Percentiles rank a stretch among this genome's conserved stretches.
phyloP scores from a whole-genome alignment of 2,113 vertebrate genomes.

The Odocoileus virginianus region DNA sequence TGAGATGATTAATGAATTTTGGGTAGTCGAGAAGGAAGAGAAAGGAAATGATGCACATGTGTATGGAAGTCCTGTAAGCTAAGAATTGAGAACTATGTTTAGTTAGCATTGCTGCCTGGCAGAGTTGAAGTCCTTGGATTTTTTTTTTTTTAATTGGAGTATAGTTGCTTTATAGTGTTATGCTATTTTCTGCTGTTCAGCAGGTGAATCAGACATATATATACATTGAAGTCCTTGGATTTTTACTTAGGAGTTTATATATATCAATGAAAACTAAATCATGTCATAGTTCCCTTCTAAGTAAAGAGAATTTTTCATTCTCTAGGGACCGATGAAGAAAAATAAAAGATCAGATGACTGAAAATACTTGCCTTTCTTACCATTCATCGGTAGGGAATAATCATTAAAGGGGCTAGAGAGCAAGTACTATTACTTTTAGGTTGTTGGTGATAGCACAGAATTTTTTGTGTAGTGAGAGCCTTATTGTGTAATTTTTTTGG shows the following conservation, averaged over 20 bases:
- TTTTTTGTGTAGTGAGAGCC: neutral
- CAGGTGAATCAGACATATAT: neutral
- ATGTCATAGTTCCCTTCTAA: neutral
- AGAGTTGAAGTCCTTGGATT: neutral
- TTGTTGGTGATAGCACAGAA: neutral
- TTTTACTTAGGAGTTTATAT: neutral
- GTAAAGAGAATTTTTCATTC: neutral
- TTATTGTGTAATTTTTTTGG: neutral
- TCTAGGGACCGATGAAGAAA: neutral
- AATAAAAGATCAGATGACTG: neutral
- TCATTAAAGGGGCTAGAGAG: neutral
- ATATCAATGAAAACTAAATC: neutral
- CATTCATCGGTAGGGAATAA: neutral
- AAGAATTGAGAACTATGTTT: neutral
- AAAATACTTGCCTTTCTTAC: neutral
- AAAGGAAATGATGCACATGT: conserved; percentile 7
- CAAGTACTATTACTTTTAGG: neutral
- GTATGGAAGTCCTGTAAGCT: neutral
- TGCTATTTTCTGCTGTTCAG: neutral
- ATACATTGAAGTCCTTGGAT: neutral
- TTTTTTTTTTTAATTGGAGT: neutral
- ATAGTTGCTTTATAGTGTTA: neutral
- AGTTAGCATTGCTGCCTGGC: neutral
- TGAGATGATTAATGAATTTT: neutral
- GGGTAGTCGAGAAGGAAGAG: conserved; percentile 17